Percentiles rank a stretch among this genome's conserved stretches.
phyloP scores from a whole-genome alignment of 2,888 invertebrate genomes.

The Schizaphis graminum region DNA sequence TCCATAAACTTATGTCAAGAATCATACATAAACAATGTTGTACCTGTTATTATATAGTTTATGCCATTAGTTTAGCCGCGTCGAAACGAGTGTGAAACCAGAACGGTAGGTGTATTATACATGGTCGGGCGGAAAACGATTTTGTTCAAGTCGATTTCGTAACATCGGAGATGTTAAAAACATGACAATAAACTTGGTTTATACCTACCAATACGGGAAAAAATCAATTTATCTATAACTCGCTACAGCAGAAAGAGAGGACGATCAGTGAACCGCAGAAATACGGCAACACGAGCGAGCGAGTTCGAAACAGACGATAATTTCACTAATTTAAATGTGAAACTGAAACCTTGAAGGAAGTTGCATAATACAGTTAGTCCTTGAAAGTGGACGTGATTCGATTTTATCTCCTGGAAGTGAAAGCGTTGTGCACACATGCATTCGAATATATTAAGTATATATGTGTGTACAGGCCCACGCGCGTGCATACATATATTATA shows the following conservation, averaged over 20 bases:
- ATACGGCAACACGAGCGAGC: conserved; percentile 13
- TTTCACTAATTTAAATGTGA: conserved; percentile 65
- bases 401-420: conserved; percentile 63
- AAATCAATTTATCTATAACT: conserved; percentile 31
- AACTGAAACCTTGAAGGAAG: conserved; percentile 63
- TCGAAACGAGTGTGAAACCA: neutral
- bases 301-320: conserved; percentile 21
- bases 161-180: conserved; percentile 32
- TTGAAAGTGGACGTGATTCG: conserved; percentile 64
- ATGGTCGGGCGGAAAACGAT: conserved; percentile 1
- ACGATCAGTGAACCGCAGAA: conserved; percentile 47
- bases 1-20: neutral
- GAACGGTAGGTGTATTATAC: neutral
- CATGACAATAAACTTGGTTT: neutral
- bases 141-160: conserved; percentile 24
- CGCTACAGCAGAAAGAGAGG: neutral
- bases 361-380: conserved; percentile 59
- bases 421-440: conserved; percentile 32
- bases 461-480: neutral
- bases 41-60: neutral
- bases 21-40: neutral
- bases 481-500: neutral
- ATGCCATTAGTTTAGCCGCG: neutral
- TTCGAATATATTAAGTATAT: neutral
- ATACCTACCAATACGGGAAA: neutral